Percentiles rank a stretch among this genome's conserved stretches.
Conservation (phyloP, 2,888 invertebrate species). For the Adelphocoris suturalis region DNA sequence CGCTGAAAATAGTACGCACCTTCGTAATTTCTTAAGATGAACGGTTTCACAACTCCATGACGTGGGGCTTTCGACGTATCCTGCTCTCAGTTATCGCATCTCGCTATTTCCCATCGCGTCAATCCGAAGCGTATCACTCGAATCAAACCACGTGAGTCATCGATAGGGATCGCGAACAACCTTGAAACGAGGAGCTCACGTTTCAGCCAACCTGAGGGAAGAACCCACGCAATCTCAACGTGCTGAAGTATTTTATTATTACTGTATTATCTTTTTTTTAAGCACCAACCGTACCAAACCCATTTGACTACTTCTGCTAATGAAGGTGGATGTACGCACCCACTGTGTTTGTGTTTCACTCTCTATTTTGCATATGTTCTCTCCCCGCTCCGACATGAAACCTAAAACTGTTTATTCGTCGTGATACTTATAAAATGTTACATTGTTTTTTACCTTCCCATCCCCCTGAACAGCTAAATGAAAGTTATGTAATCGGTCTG, state of each 20-base stretch:
- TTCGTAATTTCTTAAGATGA: too few relatives aligned
- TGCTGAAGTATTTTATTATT: constrained; percentile 3
- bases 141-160: constrained; percentile 19
- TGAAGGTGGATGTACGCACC: background rate
- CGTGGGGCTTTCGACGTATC: background rate
- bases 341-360: background rate
- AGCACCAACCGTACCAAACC: background rate
- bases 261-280: background rate
- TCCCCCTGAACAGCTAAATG: too few relatives aligned
- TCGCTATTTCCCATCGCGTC: background rate
- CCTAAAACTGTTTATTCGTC: too few relatives aligned
- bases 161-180: background rate
- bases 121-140: constrained; percentile 1
- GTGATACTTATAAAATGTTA: too few relatives aligned
- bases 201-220: constrained; percentile 13
- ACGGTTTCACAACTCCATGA: too few relatives aligned
- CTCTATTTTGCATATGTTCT: background rate
- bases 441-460: too few relatives aligned
- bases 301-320: background rate
- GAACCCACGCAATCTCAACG: background rate
- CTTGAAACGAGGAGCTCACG: constrained; percentile 11
- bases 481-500: too few relatives aligned
- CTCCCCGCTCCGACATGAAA: too few relatives aligned
- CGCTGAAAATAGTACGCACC: too few relatives aligned
- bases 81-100: background rate